A percentile compares a stretch with the other conserved stretches of the same genome.
phyloP scores from a whole-genome alignment of 2,113 vertebrate species.

The Myotis yumanensis region DNA sequence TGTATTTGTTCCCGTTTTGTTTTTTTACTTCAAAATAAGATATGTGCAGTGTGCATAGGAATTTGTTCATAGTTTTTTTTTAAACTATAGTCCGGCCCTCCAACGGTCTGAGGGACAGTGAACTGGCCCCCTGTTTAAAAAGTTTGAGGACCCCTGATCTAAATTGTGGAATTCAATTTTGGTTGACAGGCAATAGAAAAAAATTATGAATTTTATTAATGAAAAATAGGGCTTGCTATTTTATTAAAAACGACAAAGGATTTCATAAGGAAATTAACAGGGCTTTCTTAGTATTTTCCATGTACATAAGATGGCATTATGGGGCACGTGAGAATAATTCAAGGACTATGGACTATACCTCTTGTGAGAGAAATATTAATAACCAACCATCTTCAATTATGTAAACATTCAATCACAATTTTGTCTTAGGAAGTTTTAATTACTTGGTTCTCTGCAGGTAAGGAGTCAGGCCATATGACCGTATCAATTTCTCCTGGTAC shows the following conservation, averaged over 20 bases:
- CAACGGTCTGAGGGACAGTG: no score
- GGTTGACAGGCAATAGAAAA: background rate
- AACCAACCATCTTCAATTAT: background rate
- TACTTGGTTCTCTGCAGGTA: background rate
- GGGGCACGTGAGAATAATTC: background rate
- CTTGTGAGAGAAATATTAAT: background rate
- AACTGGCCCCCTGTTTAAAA: no score
- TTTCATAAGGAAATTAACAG: background rate
- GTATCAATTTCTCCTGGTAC: background rate
- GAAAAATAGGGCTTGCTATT: background rate
- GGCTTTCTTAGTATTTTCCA: slow-evolving; percentile 27
- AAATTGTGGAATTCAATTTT: background rate
- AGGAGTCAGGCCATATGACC: background rate
- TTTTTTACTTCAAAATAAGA: no score
- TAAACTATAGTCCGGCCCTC: no score
- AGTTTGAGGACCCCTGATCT: background rate
- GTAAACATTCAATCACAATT: background rate
- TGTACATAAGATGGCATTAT: background rate
- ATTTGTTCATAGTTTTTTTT: no score
- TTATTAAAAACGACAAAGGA: slow-evolving; percentile 24
- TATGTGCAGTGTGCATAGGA: no score
- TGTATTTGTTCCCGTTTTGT: no score
- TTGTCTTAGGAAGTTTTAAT: slow-evolving; percentile 18
- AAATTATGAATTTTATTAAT: slow-evolving; percentile 23
- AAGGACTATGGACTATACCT: background rate